Evolutionary conservation across 2,113 vertebrate genomes (phyloP), one percentile per base, ranked within the genome.

Genomic region (Lophura nycthemera): DNA sequence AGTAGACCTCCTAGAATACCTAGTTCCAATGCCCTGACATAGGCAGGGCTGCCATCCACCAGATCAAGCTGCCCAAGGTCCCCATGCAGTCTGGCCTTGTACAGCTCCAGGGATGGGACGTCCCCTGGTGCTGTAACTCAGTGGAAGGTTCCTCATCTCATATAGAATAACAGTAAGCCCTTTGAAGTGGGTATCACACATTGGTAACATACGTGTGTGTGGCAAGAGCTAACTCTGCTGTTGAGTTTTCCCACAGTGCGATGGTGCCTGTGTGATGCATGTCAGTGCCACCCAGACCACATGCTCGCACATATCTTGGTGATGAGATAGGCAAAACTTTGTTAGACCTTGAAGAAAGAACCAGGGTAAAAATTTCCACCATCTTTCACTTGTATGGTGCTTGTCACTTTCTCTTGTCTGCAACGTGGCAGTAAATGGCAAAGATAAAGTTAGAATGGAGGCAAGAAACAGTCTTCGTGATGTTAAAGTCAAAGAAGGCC

Each of bases 151-250:
- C 25, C 18, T 25, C 3, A 0, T 65, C 32, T 72, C 42, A 47
- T 21, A 47, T 8, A 1, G 1, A 24, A 17, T 5, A 3, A 56
- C 4, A 4, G n/a, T 79, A 69, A 76, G 40, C 4, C 6, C 11
- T 84, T 52, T 61, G 59, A 81, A 63, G 54, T 32, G 24, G 29
- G 13, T 30, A 22, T 67, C 7, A 4, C 17, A 17, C 11, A 4
- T 3, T 6, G 34, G 24, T 8, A 32, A 74, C 63, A 14, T 11
- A 13, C 0, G 0, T 38, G 30, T 56, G 32, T 0, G 2, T 64
- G 36, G 27, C 25, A 19, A 83, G n/a, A 69, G 56, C 19, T 67
- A 14, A 42, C 32, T 78, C 29, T 81, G 59, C 32, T 79, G 11
- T 47, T 43, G 29, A 42, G 5, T 67, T 81, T 81, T 59, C 21